A percentile compares a stretch with the other conserved stretches of the same genome.
phyloP scores from a whole-genome alignment of 2,113 vertebrate genomes.

The Corythornis vintsioides region DNA sequence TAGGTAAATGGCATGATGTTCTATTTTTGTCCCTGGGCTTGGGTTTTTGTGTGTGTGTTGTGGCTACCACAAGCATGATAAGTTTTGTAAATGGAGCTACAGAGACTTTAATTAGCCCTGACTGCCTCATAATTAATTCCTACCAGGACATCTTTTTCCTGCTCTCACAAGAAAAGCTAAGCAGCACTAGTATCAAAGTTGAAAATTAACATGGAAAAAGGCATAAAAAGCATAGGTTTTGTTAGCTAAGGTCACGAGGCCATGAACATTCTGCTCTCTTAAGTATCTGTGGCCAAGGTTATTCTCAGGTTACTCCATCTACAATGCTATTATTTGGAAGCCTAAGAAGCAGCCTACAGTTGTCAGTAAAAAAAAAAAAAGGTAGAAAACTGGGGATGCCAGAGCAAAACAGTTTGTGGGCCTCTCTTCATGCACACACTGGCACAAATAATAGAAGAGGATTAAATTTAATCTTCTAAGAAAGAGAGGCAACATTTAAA shows the following conservation, averaged over 20 bases:
- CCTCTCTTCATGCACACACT: neutral
- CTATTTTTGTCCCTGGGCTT: neutral
- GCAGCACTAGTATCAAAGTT: neutral
- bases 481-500: conserved; percentile 38
- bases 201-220: neutral
- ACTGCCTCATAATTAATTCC: neutral
- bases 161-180: neutral
- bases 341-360: neutral
- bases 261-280: neutral
- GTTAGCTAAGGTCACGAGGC: neutral
- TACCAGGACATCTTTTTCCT: neutral
- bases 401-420: neutral
- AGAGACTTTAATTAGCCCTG: neutral
- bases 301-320: neutral
- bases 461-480: conserved; percentile 28
- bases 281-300: neutral
- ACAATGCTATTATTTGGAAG: neutral
- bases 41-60: neutral
- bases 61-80: neutral
- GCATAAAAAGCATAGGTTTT: neutral
- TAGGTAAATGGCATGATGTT: neutral
- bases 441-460: neutral
- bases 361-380: neutral
- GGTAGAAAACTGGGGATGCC: neutral
- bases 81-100: neutral